Conservation (phyloP, 2,888 invertebrate species). For the Unio delphinus region DNA sequence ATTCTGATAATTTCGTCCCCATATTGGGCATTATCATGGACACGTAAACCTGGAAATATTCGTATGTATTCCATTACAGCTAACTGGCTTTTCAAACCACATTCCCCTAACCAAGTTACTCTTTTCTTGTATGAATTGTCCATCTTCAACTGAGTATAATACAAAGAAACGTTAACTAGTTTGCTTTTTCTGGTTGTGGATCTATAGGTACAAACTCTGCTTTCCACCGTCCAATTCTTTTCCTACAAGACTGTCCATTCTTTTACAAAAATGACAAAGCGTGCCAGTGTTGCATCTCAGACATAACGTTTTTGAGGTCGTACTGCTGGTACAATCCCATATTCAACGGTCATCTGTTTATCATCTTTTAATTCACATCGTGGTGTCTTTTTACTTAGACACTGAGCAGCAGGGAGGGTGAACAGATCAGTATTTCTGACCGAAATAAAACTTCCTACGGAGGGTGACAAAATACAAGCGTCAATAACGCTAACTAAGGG, state of each 20-base stretch:
- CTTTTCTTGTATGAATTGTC: constrained; percentile 8
- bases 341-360: too few species aligned
- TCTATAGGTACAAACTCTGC: constrained; percentile 3
- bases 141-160: constrained; percentile 2
- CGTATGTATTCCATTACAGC: constrained; percentile 13
- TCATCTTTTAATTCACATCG: too few species aligned
- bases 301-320: too few species aligned
- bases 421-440: too few species aligned
- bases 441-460: too few species aligned
- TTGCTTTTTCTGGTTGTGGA: constrained; percentile 8
- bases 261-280: neutral
- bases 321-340: too few species aligned
- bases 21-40: constrained; percentile 1
- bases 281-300: too few species aligned
- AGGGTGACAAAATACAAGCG: too few species aligned
- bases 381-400: too few species aligned
- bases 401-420: too few species aligned
- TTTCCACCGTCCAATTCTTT: neutral
- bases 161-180: constrained; percentile 2
- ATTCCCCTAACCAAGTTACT: constrained; percentile 12
- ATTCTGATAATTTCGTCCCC: too few species aligned
- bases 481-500: too few species aligned
- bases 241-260: constrained; percentile 1
- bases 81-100: neutral
- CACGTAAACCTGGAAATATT: constrained; percentile 10